Conservation (phyloP, 2,113 vertebrate genomes). For the Arizona elegans region DNA sequence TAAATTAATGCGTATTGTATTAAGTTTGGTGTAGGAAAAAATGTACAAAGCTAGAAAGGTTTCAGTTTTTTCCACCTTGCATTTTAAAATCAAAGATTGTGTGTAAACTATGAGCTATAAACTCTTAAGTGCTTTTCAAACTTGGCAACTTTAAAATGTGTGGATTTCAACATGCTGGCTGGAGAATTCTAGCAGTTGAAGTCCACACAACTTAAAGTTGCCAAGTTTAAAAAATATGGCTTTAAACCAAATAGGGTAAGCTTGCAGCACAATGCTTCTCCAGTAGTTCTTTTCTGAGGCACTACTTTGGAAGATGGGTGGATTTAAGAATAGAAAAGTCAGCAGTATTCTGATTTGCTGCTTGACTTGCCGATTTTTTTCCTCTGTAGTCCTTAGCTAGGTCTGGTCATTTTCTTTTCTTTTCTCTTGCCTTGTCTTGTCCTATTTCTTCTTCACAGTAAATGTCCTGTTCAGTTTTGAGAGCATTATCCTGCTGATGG, state of each 20-base stretch:
- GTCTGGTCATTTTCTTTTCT: neutral
- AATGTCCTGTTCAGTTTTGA: neutral
- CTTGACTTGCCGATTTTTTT: neutral
- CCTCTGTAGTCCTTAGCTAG: neutral
- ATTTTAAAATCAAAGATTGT: conserved; percentile 49
- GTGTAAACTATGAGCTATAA: neutral
- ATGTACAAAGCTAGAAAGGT: conserved; percentile 12
- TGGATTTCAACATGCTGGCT: neutral
- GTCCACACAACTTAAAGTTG: neutral
- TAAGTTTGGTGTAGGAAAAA: neutral
- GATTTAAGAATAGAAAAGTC: neutral
- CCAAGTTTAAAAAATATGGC: neutral
- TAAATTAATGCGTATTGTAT: neutral
- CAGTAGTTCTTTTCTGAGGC: neutral
- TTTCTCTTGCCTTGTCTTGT: neutral
- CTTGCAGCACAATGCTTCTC: neutral
- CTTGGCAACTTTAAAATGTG: neutral
- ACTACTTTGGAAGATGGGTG: neutral
- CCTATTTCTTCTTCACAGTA: neutral
- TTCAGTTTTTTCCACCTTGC: conserved; percentile 44
- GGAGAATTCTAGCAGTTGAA: neutral
- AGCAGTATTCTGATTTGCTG: neutral
- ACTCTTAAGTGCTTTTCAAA: neutral
- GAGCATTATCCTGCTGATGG: neutral
- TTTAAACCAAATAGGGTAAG: neutral